Conservation (phyloP, 1,140 invertebrate species). For the Daktulosphaira vitifoliae region DNA sequence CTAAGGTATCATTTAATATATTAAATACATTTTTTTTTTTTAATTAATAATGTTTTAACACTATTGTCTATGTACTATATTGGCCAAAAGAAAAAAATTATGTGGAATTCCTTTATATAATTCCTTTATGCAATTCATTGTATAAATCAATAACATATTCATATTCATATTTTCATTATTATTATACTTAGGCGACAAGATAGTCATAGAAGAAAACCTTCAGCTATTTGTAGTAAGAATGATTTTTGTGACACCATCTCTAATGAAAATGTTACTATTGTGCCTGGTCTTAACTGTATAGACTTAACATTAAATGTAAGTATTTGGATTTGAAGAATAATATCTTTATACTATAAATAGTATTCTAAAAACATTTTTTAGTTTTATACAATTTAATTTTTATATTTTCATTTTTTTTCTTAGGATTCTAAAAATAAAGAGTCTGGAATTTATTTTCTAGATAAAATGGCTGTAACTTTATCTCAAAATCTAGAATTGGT, state of each 20-base stretch:
- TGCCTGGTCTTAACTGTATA: conserved; percentile 5
- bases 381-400: neutral
- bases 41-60: too few species aligned
- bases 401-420: neutral
- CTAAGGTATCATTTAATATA: too few species aligned
- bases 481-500: conserved; percentile 5
- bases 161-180: too few species aligned
- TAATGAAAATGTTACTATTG: neutral
- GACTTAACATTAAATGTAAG: conserved; percentile 19
- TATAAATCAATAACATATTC: too few species aligned
- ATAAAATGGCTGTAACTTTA: conserved; percentile 4
- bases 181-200: conserved; percentile 21
- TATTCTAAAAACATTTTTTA: too few species aligned
- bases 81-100: too few species aligned
- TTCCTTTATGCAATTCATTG: too few species aligned
- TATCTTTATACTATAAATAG: too few species aligned
- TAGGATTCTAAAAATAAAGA: conserved; percentile 23
- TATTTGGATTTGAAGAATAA: neutral
- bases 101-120: too few species aligned
- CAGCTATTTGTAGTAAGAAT: conserved; percentile 8
- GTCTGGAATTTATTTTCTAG: conserved; percentile 18
- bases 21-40: too few species aligned
- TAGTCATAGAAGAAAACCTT: conserved; percentile 13
- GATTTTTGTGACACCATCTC: conserved; percentile 21
- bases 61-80: too few species aligned